These are phyloP conservation scores for Melopsittacus undulatus DNA, from an alignment of 2,797 vertebrate species.

Conservation along the genomic window DNA sequence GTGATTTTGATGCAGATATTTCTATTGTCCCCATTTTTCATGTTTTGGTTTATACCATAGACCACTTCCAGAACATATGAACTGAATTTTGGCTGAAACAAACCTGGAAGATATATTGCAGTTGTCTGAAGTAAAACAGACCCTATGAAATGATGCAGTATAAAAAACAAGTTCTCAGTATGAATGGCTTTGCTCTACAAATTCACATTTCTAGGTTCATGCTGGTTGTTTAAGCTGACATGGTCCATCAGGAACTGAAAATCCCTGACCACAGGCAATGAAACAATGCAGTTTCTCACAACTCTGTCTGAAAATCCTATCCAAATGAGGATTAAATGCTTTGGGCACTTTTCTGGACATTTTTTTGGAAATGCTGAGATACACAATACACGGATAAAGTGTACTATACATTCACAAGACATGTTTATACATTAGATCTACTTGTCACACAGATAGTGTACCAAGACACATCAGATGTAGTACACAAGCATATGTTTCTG, in stretches of 20 bases:
- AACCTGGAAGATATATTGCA: background rate
- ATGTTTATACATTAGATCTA: background rate
- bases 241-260: background rate
- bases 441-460: background rate
- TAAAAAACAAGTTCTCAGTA: background rate
- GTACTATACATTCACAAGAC: background rate
- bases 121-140: background rate
- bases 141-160: background rate
- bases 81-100: background rate
- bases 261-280: background rate
- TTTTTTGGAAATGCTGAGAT: background rate
- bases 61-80: background rate
- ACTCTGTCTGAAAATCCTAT: background rate
- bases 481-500: background rate
- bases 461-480: background rate
- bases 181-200: background rate
- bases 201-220: background rate
- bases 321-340: background rate
- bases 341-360: background rate
- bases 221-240: background rate
- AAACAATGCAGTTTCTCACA: background rate
- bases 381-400: background rate
- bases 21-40: background rate
- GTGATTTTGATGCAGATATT: background rate
- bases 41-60: background rate